Percentiles rank a stretch among this genome's conserved stretches.
phyloP scores from a whole-genome alignment of 1,140 invertebrate species.

The Solenopsis invicta region DNA sequence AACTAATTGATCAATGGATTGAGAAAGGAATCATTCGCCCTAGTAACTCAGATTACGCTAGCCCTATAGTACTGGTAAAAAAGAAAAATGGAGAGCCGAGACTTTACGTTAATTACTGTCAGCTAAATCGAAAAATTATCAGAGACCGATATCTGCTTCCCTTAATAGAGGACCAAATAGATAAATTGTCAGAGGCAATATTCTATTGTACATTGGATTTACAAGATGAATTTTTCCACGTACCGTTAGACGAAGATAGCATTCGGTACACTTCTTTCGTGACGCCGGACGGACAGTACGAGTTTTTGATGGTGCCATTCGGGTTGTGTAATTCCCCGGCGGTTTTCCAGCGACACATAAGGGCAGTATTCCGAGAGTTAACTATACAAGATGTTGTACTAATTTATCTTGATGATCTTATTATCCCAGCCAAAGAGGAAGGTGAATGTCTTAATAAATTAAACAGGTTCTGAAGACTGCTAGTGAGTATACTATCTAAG shows the following conservation, averaged over 20 bases:
- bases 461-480: background rate
- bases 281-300: background rate
- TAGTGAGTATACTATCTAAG: background rate
- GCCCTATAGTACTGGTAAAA: no score
- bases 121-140: background rate
- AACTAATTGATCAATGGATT: background rate
- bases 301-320: background rate
- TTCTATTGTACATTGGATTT: background rate
- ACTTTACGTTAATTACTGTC: background rate
- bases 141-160: slow-evolving; percentile 7
- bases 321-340: background rate
- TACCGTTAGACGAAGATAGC: background rate
- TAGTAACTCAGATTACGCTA: no score
- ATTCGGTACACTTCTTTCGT: background rate
- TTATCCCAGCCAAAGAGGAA: background rate
- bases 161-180: background rate
- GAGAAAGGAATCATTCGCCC: no score
- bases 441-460: background rate
- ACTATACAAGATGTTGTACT: background rate
- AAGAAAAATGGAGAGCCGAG: no score
- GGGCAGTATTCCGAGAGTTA: background rate
- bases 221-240: background rate
- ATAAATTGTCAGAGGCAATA: background rate
- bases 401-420: slow-evolving; percentile 2
- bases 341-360: background rate